Percentiles rank a stretch among this genome's conserved stretches.
phyloP scores from a whole-genome alignment of 2,797 vertebrate species.

The Schizothorax lantsangensis region DNA sequence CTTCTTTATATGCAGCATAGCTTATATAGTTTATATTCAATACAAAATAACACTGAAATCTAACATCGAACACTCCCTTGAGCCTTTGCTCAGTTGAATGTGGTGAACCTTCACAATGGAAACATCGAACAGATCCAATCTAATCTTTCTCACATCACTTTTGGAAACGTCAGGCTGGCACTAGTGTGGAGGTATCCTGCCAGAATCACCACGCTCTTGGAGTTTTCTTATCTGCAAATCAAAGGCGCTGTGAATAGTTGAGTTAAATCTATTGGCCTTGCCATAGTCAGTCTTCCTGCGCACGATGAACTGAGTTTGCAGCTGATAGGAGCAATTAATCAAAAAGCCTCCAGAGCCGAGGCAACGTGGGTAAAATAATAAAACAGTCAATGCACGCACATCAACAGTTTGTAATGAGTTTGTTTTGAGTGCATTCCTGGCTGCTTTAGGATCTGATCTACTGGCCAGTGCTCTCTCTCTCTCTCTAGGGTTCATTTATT shows the following conservation, averaged over 20 bases:
- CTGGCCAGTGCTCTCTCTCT: neutral
- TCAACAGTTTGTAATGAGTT: conserved; percentile 28
- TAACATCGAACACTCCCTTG: neutral
- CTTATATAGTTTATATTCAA: neutral
- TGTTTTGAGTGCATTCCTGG: conserved; percentile 4
- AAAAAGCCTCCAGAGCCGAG: conserved; percentile 12
- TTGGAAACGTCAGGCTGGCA: conserved; percentile 27
- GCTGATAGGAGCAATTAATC: conserved; percentile 34
- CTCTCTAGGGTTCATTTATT: conserved; percentile 18
- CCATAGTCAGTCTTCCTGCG: neutral
- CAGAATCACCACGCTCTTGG: conserved; percentile 30
- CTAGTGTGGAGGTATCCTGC: conserved; percentile 12
- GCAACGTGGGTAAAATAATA: conserved; percentile 17
- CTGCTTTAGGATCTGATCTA: neutral
- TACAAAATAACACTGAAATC: neutral
- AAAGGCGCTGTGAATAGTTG: conserved; percentile 14
- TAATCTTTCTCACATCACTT: conserved; percentile 42
- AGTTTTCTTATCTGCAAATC: conserved; percentile 36
- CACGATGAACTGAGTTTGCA: neutral
- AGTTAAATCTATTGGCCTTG: conserved; percentile 31
- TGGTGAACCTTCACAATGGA: neutral
- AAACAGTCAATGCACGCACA: conserved; percentile 19
- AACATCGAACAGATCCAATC: conserved; percentile 25
- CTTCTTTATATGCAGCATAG: neutral
- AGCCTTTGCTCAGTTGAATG: neutral